Percentiles rank a stretch among this genome's conserved stretches.
Conservation (phyloP, 2,888 invertebrate species). For the Platycnemis pennipes region DNA sequence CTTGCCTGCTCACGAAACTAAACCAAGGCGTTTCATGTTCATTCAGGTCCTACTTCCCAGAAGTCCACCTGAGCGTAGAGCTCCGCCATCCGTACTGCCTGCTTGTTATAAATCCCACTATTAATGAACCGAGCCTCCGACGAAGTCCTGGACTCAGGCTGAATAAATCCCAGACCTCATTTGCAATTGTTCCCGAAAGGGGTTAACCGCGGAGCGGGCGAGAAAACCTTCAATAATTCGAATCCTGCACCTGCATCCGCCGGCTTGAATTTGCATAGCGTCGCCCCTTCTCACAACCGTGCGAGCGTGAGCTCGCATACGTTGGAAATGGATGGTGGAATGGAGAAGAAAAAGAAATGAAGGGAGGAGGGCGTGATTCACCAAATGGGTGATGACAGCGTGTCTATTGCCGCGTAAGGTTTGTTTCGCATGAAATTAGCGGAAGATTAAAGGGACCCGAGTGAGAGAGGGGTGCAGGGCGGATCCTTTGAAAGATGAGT, state of each 20-base stretch:
- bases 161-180: neutral
- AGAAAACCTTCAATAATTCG: conserved; percentile 18
- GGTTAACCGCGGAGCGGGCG: neutral
- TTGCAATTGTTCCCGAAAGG: neutral
- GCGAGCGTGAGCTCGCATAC: neutral
- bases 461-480: neutral
- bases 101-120: neutral
- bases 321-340: neutral
- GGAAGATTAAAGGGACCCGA: conserved; percentile 19
- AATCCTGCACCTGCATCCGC: neutral
- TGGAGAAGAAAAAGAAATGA: neutral
- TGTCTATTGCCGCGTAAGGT: neutral
- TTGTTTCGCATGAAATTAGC: conserved; percentile 11
- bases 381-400: neutral
- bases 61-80: neutral
- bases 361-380: neutral
- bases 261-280: neutral
- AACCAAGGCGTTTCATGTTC: neutral
- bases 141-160: neutral
- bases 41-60: neutral
- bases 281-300: neutral
- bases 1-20: neutral
- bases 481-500: neutral
- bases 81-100: neutral
- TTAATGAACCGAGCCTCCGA: neutral